phyloP scores from a whole-genome alignment of 1,140 invertebrate species.

The Gryon sp. region DNA sequence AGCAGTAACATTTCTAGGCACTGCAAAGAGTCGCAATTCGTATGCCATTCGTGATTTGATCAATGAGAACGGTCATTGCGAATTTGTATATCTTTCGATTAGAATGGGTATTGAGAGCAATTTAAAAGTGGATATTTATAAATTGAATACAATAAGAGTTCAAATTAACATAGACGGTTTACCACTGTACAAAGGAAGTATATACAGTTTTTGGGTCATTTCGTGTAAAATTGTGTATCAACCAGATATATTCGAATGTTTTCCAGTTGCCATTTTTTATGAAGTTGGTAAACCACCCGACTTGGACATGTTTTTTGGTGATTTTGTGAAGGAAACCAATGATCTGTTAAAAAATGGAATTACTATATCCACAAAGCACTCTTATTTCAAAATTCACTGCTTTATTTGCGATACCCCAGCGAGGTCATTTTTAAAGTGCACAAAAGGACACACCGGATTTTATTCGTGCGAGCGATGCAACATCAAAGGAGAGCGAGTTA shows the following conservation, averaged over 20 bases:
- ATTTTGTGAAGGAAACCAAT: constrained; percentile 16
- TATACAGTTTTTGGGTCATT: constrained; percentile 3
- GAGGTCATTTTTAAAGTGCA: constrained; percentile 10
- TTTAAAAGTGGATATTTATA: background rate
- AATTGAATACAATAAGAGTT: background rate
- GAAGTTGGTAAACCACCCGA: constrained; percentile 2
- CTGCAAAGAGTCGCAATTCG: background rate
- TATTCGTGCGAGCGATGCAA: constrained; percentile 16
- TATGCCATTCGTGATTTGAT: background rate
- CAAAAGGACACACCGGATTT: constrained; percentile 14
- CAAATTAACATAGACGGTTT: constrained; percentile 17
- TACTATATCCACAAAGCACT: background rate
- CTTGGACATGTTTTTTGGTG: constrained; percentile 4
- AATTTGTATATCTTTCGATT: background rate
- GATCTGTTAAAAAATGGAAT: constrained; percentile 5
- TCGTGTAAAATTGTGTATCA: constrained; percentile 4
- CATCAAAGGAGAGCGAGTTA: background rate
- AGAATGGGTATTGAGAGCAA: background rate
- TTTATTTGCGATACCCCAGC: constrained; percentile 30
- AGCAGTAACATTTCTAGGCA: background rate
- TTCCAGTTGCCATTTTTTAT: constrained; percentile 4
- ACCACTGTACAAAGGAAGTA: constrained; percentile 13
- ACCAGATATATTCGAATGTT: constrained; percentile 10
- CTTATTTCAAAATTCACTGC: background rate
- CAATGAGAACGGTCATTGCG: background rate